Evolutionary conservation across 2,888 invertebrate species (phyloP).

Genomic region (Punctoribates punctum): DNA sequence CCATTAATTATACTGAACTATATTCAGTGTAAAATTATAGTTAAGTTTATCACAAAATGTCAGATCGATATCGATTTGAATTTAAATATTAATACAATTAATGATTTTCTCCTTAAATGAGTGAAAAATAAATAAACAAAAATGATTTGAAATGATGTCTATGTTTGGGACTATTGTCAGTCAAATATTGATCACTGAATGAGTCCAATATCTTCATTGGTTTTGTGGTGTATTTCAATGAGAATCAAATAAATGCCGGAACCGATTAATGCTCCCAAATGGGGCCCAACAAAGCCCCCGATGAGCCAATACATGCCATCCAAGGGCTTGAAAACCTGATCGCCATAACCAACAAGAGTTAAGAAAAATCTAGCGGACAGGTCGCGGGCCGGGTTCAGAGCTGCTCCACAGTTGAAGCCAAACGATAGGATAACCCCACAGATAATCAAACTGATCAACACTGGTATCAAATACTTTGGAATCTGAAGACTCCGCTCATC

Average conservation of each 20-base stretch:
- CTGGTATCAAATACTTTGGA: conserved; percentile 53
- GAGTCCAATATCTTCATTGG: not conserved
- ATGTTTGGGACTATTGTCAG: too few relatives aligned
- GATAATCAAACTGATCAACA: conserved; percentile 55
- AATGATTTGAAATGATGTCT: too few relatives aligned
- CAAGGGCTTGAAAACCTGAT: conserved; percentile 52
- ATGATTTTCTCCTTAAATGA: too few relatives aligned
- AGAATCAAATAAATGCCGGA: conserved; percentile 55
- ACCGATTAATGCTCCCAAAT: conserved; percentile 58
- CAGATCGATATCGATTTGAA: too few relatives aligned
- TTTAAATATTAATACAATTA: too few relatives aligned
- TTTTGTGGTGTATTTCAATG: conserved; percentile 54
- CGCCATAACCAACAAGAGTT: conserved; percentile 56
- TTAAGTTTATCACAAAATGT: too few relatives aligned
- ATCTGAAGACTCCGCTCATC: conserved; percentile 56
- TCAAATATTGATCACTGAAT: not conserved
- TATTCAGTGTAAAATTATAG: too few relatives aligned
- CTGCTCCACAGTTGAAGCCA: conserved; percentile 59
- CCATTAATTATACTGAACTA: too few relatives aligned
- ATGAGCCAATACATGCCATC: conserved; percentile 47
- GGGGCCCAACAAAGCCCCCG: conserved; percentile 54
- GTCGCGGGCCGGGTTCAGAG: conserved; percentile 61
- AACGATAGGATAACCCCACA: conserved; percentile 56
- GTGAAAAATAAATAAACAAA: too few relatives aligned
- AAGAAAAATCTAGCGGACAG: conserved; percentile 59